phyloP scores from a whole-genome alignment of 2,113 vertebrate genomes.

The Neogale vison region DNA sequence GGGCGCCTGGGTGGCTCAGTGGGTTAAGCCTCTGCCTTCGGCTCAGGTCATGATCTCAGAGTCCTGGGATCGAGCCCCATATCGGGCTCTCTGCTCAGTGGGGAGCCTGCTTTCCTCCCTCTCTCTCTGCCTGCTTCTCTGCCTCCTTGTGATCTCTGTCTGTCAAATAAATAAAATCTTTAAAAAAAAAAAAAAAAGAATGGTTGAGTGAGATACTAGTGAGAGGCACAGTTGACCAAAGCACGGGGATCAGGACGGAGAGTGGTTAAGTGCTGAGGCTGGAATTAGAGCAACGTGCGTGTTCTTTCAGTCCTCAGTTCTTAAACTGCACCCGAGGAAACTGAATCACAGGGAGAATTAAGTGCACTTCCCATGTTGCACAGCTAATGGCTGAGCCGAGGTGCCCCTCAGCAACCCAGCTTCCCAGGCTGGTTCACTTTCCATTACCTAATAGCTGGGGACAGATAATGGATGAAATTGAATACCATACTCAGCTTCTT shows the following conservation, averaged over 20 bases:
- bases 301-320: neutral
- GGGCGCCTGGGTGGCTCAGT: too few relatives aligned
- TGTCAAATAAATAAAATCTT: too few relatives aligned
- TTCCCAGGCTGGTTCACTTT: neutral
- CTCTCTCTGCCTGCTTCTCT: too few relatives aligned
- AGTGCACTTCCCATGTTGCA: neutral
- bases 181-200: too few relatives aligned
- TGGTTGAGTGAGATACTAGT: neutral
- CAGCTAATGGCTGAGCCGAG: neutral
- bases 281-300: neutral
- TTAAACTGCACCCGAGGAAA: neutral
- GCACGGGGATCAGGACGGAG: neutral
- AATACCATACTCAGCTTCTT: neutral
- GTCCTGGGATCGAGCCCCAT: too few relatives aligned
- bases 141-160: too few relatives aligned
- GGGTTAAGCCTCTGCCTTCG: too few relatives aligned
- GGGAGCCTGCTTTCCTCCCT: too few relatives aligned
- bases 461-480: constrained; percentile 56
- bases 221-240: neutral
- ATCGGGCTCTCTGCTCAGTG: too few relatives aligned
- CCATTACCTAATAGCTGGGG: constrained; percentile 42
- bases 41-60: too few relatives aligned
- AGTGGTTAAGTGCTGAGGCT: neutral
- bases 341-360: neutral
- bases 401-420: neutral